Percentiles rank a stretch among this genome's conserved stretches.
These are phyloP conservation scores for Chaetops frenatus DNA, from an alignment of 2,113 vertebrate genomes.

Conservation along the genomic window DNA sequence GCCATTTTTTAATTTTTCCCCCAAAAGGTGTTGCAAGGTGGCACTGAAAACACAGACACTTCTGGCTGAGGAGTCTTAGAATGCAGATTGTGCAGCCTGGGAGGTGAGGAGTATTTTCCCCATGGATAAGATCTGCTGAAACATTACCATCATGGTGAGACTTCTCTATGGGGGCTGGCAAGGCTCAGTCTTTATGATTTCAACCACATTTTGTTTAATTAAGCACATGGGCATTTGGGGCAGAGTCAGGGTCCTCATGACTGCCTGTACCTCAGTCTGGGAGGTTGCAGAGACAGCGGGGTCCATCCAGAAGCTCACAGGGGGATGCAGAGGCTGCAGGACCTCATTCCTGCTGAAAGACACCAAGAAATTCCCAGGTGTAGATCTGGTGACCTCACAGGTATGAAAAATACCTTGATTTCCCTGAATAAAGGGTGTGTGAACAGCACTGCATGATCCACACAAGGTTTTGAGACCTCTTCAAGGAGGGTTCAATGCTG, in stretches of 20 bases:
- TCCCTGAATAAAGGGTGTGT: neutral
- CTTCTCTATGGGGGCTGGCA: neutral
- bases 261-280: neutral
- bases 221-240: neutral
- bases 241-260: neutral
- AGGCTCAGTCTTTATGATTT: neutral
- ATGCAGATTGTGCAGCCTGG: neutral
- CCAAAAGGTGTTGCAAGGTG: neutral
- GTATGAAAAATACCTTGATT: neutral
- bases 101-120: neutral
- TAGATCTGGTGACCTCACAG: accelerated
- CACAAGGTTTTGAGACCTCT: neutral
- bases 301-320: neutral
- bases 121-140: neutral
- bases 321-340: neutral
- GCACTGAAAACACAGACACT: neutral
- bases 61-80: neutral
- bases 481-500: neutral
- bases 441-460: neutral
- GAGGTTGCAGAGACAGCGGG: neutral
- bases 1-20: neutral
- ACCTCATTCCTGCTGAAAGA: neutral
- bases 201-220: neutral
- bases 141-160: neutral
- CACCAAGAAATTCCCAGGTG: neutral